These are phyloP conservation scores for Drosophila percnosoma DNA, from an alignment of 2,888 invertebrate genomes.

Conservation along the genomic window DNA sequence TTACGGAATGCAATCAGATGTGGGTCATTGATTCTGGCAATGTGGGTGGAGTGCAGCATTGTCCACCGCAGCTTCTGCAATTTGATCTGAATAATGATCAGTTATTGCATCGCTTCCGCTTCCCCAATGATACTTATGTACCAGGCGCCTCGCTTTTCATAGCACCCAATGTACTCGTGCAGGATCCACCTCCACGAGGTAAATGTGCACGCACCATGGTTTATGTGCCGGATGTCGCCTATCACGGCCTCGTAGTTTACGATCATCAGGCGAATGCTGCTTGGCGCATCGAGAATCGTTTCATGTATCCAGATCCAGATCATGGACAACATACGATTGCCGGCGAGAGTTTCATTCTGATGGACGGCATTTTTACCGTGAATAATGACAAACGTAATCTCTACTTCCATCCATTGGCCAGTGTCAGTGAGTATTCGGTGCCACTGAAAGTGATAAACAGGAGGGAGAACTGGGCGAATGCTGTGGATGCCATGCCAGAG, in stretches of 20 bases:
- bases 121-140: conserved; percentile 70
- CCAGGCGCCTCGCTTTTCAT: conserved; percentile 79
- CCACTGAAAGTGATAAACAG: conserved; percentile 87
- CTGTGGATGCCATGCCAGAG: conserved; percentile 84
- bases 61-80: conserved; percentile 90
- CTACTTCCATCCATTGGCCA: conserved; percentile 89
- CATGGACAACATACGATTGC: conserved; percentile 87
- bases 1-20: conserved; percentile 88
- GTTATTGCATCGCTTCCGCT: conserved; percentile 83
- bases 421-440: conserved; percentile 87
- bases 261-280: conserved; percentile 85
- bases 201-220: conserved; percentile 87
- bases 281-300: conserved; percentile 87
- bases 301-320: conserved; percentile 87
- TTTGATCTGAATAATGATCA: conserved; percentile 89
- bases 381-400: conserved; percentile 84
- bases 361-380: conserved; percentile 89
- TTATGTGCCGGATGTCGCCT: conserved; percentile 88
- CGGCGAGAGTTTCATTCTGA: conserved; percentile 87
- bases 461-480: conserved; percentile 83
- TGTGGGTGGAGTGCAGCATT: conserved; percentile 87
- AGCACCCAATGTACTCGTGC: conserved; percentile 86
- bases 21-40: conserved; percentile 89
- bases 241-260: conserved; percentile 87
- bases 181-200: conserved; percentile 84